Evolutionary conservation across 2,888 invertebrate species (phyloP), one percentile per base, ranked within the genome.

Genomic region (Andrena hattorfiana): DNA sequence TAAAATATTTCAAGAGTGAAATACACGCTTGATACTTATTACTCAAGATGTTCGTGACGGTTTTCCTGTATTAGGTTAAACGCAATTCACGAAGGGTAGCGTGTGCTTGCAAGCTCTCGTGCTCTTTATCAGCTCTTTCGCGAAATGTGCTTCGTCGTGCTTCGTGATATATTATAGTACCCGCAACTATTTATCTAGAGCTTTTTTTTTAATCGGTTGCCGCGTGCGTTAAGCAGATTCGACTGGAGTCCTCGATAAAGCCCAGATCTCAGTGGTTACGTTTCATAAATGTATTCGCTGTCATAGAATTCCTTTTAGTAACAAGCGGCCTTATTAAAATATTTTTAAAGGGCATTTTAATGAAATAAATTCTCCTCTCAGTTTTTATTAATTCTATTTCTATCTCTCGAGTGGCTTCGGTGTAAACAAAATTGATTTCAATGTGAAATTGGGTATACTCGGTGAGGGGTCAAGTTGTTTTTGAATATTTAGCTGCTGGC

Each of bases 11-110:
- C 10, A 64, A 60, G 62, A 54, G 59, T 69, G 35, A 70, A 76
- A 59, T 60, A 70, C 42, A 30, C 62, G 76, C 60, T 73, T 77
- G 64, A 70, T 70, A 73, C 77, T 86, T 72, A 77, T 83, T 83
- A 81, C 70, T 69, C 77, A 68, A 79, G 83, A 85, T 75, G 77
- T 88, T 88, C 87, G 86, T 86, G 86, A 88, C 86, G 81, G 64
- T 81, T 87, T 89, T 85, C 74, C 82, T 75, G 76, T 85, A 87
- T 88, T 87, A 80, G 84, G 79, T 85, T 87, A 80, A 85, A 85
- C 69, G 79, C 83, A 74, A 82, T 89, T 83, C 88, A 85, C 81
- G 87, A 87, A 86, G 69, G 85, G 71, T 89, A 78, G 89, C 88
- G 88, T 89, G 88, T 81, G 69, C 80, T 62, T 35, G 51, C 49